phyloP scores from a whole-genome alignment of 2,888 invertebrate species.

The Congeria kusceri region DNA sequence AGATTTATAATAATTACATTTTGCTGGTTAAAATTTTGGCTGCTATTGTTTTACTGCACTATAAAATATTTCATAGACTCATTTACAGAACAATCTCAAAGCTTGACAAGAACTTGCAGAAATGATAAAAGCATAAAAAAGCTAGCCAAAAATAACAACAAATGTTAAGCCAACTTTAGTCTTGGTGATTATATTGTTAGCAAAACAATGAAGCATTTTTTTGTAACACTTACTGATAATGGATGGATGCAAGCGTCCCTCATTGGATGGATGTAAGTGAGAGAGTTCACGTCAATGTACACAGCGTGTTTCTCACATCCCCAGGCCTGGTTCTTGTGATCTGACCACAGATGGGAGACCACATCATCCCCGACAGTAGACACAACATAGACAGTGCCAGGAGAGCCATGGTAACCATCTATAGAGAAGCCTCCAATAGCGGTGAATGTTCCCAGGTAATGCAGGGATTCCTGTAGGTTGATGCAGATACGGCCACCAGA shows the following conservation, averaged over 20 bases:
- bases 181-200: no score
- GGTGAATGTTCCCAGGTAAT: conserved; percentile 66
- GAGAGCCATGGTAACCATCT: conserved; percentile 56
- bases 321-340: conserved; percentile 58
- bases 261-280: conserved; percentile 61
- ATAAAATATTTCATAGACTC: no score
- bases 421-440: conserved; percentile 56
- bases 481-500: conserved; percentile 74
- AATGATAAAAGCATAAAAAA: no score
- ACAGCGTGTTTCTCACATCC: conserved; percentile 47
- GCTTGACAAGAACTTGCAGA: no score
- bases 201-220: no score
- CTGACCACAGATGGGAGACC: conserved; percentile 61
- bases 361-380: conserved; percentile 58
- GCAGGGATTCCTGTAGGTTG: conserved; percentile 58
- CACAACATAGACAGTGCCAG: conserved; percentile 70
- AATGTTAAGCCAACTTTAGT: no score
- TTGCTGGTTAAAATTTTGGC: no score
- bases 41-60: no score
- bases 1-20: no score
- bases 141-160: no score
- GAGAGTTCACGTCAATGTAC: conserved; percentile 47
- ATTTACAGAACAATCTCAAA: no score
- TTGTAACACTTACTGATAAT: conserved; percentile 37
- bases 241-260: conserved; percentile 67